Conservation (phyloP, 2,113 vertebrate genomes). For the Platichthys stellatus region DNA sequence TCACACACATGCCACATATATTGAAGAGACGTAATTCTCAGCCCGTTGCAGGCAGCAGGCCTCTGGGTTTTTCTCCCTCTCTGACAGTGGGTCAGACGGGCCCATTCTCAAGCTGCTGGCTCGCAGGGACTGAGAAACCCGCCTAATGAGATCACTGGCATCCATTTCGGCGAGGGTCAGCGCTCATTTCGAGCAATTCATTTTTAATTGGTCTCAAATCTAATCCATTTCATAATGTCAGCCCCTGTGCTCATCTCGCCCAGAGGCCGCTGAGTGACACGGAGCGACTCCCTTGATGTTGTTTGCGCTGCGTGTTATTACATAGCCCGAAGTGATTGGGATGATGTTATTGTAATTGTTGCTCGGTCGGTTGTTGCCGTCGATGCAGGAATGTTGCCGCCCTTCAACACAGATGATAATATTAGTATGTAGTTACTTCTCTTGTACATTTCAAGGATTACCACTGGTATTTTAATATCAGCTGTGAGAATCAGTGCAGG, state of each 20-base stretch:
- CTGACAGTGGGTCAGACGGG: slow-evolving; percentile 66
- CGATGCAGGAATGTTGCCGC: background rate
- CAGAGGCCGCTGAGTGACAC: slow-evolving; percentile 53
- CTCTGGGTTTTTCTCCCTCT: slow-evolving; percentile 56
- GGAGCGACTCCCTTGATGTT: slow-evolving; percentile 66
- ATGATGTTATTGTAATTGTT: slow-evolving; percentile 40
- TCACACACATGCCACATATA: slow-evolving; percentile 23
- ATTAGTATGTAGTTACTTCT: slow-evolving; percentile 32
- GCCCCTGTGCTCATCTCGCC: slow-evolving; percentile 68
- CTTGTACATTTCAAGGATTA: slow-evolving; percentile 18
- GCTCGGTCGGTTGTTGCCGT: slow-evolving; percentile 29
- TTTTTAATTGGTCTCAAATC: slow-evolving; percentile 84
- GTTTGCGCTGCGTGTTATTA: slow-evolving; percentile 53
- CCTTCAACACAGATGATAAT: slow-evolving; percentile 27
- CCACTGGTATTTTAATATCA: background rate
- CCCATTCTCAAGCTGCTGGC: slow-evolving; percentile 67
- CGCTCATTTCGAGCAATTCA: slow-evolving; percentile 79
- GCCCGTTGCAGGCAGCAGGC: slow-evolving; percentile 42
- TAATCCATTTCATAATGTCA: slow-evolving; percentile 81
- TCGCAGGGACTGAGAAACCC: slow-evolving; percentile 59
- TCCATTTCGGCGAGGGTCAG: slow-evolving; percentile 80
- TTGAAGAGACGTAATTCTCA: slow-evolving; percentile 39
- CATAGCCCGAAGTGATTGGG: slow-evolving; percentile 47
- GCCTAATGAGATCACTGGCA: slow-evolving; percentile 79
- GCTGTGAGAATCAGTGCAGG: background rate